A percentile compares a stretch with the other conserved stretches of the same genome.
Conservation (phyloP, 2,797 vertebrate species). For the Falco naumanni region DNA sequence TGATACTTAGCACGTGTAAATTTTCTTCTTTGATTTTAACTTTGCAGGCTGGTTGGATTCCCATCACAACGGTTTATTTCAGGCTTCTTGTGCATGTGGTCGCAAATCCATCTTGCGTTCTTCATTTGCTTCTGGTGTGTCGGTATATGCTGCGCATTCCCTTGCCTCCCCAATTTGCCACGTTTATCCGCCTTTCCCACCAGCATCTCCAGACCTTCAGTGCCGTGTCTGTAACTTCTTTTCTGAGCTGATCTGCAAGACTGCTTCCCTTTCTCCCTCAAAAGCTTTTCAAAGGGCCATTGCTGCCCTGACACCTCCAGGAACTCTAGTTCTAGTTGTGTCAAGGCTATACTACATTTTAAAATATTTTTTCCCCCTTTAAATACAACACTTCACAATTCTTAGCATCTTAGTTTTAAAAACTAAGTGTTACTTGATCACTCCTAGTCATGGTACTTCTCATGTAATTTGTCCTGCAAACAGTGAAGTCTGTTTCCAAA, state of each 20-base stretch:
- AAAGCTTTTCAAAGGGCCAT: neutral
- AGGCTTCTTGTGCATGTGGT: accelerated
- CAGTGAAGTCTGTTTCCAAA: accelerated
- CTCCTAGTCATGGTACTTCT: accelerated
- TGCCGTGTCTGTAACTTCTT: accelerated
- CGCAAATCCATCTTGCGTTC: accelerated
- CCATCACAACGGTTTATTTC: neutral
- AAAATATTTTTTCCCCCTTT: neutral
- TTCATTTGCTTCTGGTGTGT: neutral
- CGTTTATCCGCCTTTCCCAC: neutral
- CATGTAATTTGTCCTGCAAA: accelerated
- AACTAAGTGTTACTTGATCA: accelerated
- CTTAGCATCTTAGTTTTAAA: neutral
- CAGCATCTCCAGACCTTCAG: neutral
- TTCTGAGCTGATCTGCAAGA: neutral
- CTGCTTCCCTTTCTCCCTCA: neutral
- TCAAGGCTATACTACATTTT: accelerated
- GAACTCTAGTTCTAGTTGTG: accelerated
- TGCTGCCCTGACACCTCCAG: neutral
- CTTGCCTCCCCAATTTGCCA: neutral
- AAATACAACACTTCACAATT: neutral
- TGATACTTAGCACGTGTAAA: accelerated
- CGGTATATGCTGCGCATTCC: accelerated
- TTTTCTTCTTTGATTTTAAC: neutral
- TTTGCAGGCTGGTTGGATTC: neutral